Evolutionary conservation across 64 coral and sea anemone genomes (phyloP).

Genomic region (Stichodactyla helianthus): DNA sequence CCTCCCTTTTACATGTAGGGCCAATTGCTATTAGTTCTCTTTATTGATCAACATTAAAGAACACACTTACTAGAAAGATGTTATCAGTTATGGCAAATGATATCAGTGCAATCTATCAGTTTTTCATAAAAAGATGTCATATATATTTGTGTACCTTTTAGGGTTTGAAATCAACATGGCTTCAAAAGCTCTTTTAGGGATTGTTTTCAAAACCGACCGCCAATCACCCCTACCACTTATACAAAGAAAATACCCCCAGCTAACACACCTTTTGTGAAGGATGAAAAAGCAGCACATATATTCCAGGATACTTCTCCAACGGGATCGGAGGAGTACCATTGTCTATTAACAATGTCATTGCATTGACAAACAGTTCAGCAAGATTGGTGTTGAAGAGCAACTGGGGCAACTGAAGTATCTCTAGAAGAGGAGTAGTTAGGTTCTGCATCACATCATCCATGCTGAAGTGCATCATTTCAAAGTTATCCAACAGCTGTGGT

Average conservation of each 20-base stretch:
- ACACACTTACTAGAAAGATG: too few species aligned
- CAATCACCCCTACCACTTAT: background rate
- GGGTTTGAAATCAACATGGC: too few species aligned
- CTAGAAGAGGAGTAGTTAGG: slow-evolving; percentile 45
- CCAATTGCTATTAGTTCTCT: too few species aligned
- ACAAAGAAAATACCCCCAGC: background rate
- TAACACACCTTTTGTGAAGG: slow-evolving; percentile 42
- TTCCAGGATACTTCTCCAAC: slow-evolving; percentile 57
- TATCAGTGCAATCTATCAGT: too few species aligned
- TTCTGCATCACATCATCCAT: slow-evolving; percentile 1
- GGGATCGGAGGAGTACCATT: slow-evolving; percentile 39
- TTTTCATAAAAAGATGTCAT: too few species aligned
- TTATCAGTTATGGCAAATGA: too few species aligned
- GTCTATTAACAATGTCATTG: slow-evolving; percentile 43
- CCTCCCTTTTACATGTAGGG: too few species aligned
- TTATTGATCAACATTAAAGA: too few species aligned
- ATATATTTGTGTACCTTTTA: too few species aligned
- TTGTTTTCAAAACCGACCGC: too few species aligned
- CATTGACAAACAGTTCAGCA: slow-evolving; percentile 51
- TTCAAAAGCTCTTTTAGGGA: too few species aligned
- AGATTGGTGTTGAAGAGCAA: slow-evolving; percentile 48
- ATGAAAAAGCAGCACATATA: slow-evolving; percentile 74
- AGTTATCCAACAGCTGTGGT: background rate
- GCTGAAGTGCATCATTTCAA: background rate
- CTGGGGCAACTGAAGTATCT: slow-evolving; percentile 65